Evolutionary conservation across 1,140 invertebrate species (phyloP), one percentile per base, ranked within the genome.

Genomic region (Lepidostoma basale): DNA sequence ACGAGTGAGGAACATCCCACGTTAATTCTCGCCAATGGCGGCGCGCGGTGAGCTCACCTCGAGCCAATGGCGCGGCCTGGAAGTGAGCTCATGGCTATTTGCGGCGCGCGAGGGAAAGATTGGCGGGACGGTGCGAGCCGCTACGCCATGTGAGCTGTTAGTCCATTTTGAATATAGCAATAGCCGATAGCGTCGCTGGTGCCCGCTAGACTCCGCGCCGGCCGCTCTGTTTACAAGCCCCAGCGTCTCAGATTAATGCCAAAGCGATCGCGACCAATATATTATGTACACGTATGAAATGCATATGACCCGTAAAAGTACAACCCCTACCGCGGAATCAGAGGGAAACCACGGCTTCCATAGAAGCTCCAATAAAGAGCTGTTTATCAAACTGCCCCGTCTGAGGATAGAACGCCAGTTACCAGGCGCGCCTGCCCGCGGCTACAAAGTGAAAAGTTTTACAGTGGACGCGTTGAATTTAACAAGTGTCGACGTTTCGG

Each of bases 251-350:
- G 40, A 30, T 62, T 44, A 26, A 44, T 44, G 59, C 12, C n/a
- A 59, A 36, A 36, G 10, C 56, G 59, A 44, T 62, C 59, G 59
- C 59, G 59, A 62, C 22, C 25, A 62, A 42, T 44, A 45, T n/a
- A 42, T 62, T 62, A 62, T 62, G 59, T 44, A 42, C 59, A 28
- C 59, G 59, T 62, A 45, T 62, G 59, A 62, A 44, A 62, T 62
- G 59, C 59, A 62, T 62, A 62, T 62, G 59, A 62, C 45, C 14
- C 22, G 23, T 12, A 26, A 45, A 44, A 62, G 5, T 44, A 25
- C n/a, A 44, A 44, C 59, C 39, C 36, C 36, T 44, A 20, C 22
- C 28, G 39, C 45, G 40, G 25, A 62, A 62, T 16, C 45, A 28
- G 59, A 22, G 59, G 59, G 59, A 62, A 62, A 62, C 14, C 5